A percentile compares a stretch with the other conserved stretches of the same genome.
Conservation (phyloP, 1,140 invertebrate species). For the Macrocentrus cingulum region DNA sequence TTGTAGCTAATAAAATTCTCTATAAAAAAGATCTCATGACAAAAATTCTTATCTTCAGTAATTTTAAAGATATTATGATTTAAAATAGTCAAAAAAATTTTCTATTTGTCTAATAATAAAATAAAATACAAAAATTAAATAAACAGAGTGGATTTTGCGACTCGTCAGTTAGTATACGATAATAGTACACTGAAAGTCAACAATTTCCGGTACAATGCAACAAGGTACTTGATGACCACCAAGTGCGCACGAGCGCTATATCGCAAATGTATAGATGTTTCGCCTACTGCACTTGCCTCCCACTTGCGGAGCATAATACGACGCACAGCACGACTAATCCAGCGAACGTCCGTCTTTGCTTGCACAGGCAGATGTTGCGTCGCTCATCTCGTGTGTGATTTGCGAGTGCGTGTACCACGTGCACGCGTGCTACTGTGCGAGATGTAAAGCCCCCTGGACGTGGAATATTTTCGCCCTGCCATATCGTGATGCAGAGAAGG, state of each 20-base stretch:
- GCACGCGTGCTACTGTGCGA: slow-evolving; percentile 21
- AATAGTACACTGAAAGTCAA: slow-evolving; percentile 3
- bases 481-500: background rate
- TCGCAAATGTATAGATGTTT: slow-evolving; percentile 9
- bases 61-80: too few species aligned
- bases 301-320: slow-evolving; percentile 23
- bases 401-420: too few species aligned
- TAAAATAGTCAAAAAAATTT: too few species aligned
- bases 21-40: too few species aligned
- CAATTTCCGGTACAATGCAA: slow-evolving; percentile 25
- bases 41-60: too few species aligned
- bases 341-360: slow-evolving; percentile 41
- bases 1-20: too few species aligned
- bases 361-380: slow-evolving; percentile 47
- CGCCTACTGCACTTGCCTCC: slow-evolving; percentile 16
- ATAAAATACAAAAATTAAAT: too few species aligned
- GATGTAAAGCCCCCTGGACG: slow-evolving; percentile 4
- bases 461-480: slow-evolving; percentile 23
- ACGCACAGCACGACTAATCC: slow-evolving; percentile 41
- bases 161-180: too few species aligned
- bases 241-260: slow-evolving; percentile 8
- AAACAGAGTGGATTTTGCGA: too few species aligned
- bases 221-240: slow-evolving; percentile 20
- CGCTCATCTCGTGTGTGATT: too few species aligned
- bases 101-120: too few species aligned